Evolutionary conservation across 2,113 vertebrate species (phyloP).

Genomic region (Ceyx cyanopectus): DNA sequence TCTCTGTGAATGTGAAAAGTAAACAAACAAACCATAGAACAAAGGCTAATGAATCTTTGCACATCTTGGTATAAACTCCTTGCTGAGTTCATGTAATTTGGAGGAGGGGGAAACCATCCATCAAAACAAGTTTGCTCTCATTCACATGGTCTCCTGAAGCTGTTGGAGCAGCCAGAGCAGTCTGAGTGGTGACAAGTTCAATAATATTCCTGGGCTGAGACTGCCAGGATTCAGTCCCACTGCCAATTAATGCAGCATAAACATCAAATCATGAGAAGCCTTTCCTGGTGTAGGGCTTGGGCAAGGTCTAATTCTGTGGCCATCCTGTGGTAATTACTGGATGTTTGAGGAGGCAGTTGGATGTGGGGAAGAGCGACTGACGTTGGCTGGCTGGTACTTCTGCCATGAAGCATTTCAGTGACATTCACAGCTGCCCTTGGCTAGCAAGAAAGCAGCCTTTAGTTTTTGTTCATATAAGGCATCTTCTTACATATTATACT

Average conservation of each 20-base stretch:
- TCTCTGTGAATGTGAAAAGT: neutral
- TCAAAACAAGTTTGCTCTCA: neutral
- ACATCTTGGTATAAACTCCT: neutral
- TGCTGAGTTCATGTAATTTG: neutral
- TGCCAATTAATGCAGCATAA: conserved; percentile 30
- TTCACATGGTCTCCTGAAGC: neutral
- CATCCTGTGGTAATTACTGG: neutral
- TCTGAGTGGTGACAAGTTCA: conserved; percentile 25
- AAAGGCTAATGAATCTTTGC: neutral
- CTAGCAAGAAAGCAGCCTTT: neutral
- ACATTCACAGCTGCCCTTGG: neutral
- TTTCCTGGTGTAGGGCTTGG: neutral
- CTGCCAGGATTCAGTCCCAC: conserved; percentile 23
- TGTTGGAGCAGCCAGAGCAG: neutral
- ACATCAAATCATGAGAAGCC: neutral
- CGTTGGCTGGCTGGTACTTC: neutral
- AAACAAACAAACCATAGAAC: neutral
- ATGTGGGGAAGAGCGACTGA: neutral
- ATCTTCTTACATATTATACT: neutral
- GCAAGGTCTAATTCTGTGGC: neutral
- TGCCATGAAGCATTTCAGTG: neutral
- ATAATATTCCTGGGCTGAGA: neutral
- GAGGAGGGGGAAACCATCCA: neutral
- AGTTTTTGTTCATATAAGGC: conserved; percentile 20
- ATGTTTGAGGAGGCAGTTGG: neutral